Evolutionary conservation across 1,140 invertebrate species (phyloP).

Genomic region (Eumeta japonica): DNA sequence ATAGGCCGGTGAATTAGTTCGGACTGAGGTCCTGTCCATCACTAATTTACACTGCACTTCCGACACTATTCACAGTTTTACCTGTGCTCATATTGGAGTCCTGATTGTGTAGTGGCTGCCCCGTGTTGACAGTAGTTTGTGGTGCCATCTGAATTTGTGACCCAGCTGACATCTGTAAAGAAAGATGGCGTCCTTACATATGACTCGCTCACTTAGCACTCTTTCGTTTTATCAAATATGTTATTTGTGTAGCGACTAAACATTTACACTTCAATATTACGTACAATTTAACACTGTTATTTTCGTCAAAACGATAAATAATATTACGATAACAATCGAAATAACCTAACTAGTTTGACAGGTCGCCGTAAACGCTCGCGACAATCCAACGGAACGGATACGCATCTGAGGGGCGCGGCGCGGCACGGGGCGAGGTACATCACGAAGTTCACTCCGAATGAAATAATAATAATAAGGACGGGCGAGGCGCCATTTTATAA

Average conservation of each 20-base stretch:
- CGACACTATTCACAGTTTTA: constrained; percentile 57
- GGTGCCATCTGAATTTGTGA: constrained; percentile 93
- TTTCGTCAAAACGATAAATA: too few species aligned
- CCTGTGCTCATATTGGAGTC: constrained; percentile 95
- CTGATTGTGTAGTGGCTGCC: constrained; percentile 85
- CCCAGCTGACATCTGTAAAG: constrained; percentile 88
- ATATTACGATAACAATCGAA: constrained; percentile 10
- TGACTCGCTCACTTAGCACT: constrained; percentile 41
- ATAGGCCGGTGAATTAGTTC: too few species aligned
- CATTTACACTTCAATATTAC: constrained; percentile 33
- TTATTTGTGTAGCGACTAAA: background rate
- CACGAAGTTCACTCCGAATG: constrained; percentile 55
- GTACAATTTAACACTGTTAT: too few species aligned
- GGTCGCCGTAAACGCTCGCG: constrained; percentile 50
- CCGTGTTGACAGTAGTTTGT: constrained; percentile 83
- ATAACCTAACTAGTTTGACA: constrained; percentile 57
- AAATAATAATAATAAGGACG: constrained; percentile 54
- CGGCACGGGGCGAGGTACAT: constrained; percentile 46
- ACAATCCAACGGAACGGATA: constrained; percentile 44
- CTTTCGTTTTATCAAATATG: constrained; percentile 2
- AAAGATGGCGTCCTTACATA: constrained; percentile 56
- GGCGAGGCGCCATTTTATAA: constrained; percentile 56
- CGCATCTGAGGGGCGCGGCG: constrained; percentile 48
- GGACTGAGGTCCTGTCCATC: too few species aligned
- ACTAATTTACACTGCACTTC: constrained; percentile 37